phyloP scores from a whole-genome alignment of 2,113 vertebrate species.

The Rhea pennata region DNA sequence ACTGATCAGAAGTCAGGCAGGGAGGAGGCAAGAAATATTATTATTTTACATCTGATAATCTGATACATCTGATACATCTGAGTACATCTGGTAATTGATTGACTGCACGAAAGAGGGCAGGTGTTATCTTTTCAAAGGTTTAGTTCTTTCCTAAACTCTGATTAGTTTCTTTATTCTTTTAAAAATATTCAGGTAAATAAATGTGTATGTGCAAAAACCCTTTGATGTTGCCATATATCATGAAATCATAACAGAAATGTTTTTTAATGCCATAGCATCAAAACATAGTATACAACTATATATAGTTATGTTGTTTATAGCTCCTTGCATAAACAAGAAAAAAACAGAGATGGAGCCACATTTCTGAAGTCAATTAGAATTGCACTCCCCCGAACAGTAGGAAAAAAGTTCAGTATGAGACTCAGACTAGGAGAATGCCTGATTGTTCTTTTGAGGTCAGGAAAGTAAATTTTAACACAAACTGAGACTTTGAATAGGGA shows the following conservation, averaged over 20 bases:
- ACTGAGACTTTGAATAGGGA: background rate
- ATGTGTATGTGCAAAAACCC: background rate
- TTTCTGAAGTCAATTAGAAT: background rate
- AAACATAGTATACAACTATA: no score
- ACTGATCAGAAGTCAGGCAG: background rate
- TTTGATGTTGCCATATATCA: background rate
- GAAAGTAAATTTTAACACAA: background rate
- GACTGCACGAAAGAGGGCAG: background rate
- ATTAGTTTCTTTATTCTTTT: background rate
- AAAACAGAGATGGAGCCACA: background rate
- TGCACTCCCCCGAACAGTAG: no score
- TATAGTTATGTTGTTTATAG: no score
- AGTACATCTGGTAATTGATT: background rate
- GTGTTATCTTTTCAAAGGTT: background rate
- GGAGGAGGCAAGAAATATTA: background rate
- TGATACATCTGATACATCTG: no score
- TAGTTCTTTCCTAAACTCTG: background rate
- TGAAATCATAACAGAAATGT: no score
- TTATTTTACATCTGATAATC: background rate
- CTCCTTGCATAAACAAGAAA: background rate
- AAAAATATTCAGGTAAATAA: background rate
- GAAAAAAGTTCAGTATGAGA: background rate
- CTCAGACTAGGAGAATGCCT: background rate
- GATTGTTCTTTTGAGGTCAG: background rate
- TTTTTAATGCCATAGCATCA: no score